Evolutionary conservation across 2,113 vertebrate genomes (phyloP).

Genomic region (Carollia perspicillata): DNA sequence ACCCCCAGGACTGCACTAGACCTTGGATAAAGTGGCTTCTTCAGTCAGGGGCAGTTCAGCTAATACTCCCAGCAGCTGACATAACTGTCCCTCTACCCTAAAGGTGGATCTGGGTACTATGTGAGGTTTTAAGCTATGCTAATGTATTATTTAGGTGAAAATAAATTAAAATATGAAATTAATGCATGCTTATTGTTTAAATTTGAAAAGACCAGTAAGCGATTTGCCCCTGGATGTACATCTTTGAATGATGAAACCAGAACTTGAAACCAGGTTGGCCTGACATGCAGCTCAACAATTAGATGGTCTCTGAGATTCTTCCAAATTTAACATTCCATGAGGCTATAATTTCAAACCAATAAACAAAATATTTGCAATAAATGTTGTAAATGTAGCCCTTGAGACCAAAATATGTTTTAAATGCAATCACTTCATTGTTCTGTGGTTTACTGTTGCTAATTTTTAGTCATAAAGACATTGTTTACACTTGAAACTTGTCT

Average conservation of each 20-base stretch:
- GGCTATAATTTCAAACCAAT: not conserved
- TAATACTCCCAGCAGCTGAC: not conserved
- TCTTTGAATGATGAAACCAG: not conserved
- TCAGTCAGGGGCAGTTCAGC: not conserved
- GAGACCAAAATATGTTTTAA: not conserved
- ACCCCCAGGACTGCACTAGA: not conserved
- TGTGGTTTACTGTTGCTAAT: not conserved
- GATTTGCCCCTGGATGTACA: not conserved
- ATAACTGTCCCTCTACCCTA: not conserved
- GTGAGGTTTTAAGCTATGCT: not conserved
- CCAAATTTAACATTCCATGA: not conserved
- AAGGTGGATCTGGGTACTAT: not conserved
- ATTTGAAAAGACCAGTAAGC: not conserved
- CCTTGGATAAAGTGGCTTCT: not conserved
- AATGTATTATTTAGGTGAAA: not conserved
- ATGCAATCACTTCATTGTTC: not conserved
- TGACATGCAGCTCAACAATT: not conserved
- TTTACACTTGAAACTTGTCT: not conserved
- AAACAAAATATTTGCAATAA: not conserved
- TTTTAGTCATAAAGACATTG: not conserved
- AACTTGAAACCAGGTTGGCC: not conserved
- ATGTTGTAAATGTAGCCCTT: not conserved
- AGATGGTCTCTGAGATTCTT: not conserved
- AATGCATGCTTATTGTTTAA: not conserved
- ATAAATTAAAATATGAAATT: not conserved